Percentiles rank a stretch among this genome's conserved stretches.
Evolutionary conservation across 2,797 vertebrate genomes (phyloP).

Genomic region (Danio tinwini): DNA sequence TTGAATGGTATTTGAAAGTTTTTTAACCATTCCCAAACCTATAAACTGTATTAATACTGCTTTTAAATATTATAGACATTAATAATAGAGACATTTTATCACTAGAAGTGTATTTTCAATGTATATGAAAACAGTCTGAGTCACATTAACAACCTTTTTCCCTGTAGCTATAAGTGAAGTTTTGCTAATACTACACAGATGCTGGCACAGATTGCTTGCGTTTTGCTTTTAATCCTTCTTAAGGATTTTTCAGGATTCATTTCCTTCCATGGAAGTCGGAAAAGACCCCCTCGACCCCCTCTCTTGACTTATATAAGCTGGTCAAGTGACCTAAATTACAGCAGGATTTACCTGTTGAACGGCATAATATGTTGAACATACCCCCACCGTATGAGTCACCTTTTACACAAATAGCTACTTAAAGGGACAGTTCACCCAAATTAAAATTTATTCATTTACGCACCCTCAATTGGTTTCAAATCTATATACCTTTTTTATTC

Average conservation of each 20-base stretch:
- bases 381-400: neutral
- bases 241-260: neutral
- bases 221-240: neutral
- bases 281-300: neutral
- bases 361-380: too few species aligned
- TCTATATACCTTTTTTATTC: too few species aligned
- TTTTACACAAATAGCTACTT: neutral
- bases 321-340: conserved; percentile 5
- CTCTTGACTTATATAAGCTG: conserved; percentile 1
- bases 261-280: neutral
- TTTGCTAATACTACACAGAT: neutral
- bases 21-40: too few species aligned
- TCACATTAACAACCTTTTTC: neutral
- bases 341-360: neutral
- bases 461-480: too few species aligned
- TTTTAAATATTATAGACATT: too few species aligned
- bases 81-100: too few species aligned
- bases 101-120: too few species aligned
- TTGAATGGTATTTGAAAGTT: too few species aligned
- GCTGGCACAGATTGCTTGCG: neutral
- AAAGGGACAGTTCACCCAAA: too few species aligned
- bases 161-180: neutral
- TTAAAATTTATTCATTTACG: neutral
- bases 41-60: too few species aligned
- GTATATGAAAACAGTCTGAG: too few species aligned